Evolutionary conservation across 2,888 invertebrate species (phyloP), one percentile per base, ranked within the genome.

Genomic region (Conops quadrifasciatus): DNA sequence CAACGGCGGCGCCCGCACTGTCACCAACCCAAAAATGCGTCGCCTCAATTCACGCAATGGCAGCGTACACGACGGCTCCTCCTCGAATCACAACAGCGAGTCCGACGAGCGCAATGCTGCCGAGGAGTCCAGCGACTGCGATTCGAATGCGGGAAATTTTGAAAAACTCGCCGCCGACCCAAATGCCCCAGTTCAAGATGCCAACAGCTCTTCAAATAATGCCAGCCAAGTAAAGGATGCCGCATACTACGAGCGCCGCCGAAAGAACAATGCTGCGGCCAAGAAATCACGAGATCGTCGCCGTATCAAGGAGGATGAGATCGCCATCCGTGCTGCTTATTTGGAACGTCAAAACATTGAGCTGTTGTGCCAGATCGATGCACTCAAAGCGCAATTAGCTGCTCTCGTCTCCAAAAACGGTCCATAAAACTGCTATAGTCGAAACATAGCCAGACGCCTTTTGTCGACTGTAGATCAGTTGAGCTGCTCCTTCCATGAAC

Each of bases 201-300:
- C 49, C 2, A 49, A 15, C 4, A 51, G 59, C 47, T 36, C 49
- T 16, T 75, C n/a, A 78, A 80, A 60, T 76, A 56, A 24, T 43
- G 80, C 73, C 21, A 74, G 80, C 5, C 78, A 86, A 65, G 79
- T 85, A 70, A 89, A 93, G 79, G 95, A 96, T 82, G 93, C 93
- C 2, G 91, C 93, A 0, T 98, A 98, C 82, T 92, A 93, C 87
- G 96, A 94, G 78, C 90, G 96, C 70, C 87, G 97, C 13, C 90
- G 93, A 75, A 94, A 95, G 82, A 98, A 98, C 84, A 98, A 98
- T 83, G 94, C 93, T 75, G 97, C 98, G 0, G 98, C 98, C 0
- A 98, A 98, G 85, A 89, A 96, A 77, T 97, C 96, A 0, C 88
- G 98, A 2, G 97, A 98, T 80, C 91, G 95, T 0, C 88, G 98